Evolutionary conservation across 2,888 invertebrate species (phyloP).

Genomic region (Maniola hyperantus): DNA sequence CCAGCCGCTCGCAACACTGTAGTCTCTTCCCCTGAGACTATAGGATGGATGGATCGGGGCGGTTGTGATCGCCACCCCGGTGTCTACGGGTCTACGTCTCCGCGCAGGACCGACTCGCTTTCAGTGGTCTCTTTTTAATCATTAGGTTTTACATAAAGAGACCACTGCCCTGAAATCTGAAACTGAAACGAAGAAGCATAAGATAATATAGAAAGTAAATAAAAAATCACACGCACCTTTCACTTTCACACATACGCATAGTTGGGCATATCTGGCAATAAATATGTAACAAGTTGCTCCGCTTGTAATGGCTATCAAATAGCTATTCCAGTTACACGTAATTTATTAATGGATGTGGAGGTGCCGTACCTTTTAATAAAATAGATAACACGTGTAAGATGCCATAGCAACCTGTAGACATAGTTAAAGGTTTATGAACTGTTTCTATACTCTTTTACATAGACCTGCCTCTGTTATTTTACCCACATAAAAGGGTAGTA

Average conservation of each 20-base stretch:
- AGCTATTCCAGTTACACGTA: slow-evolving; percentile 40
- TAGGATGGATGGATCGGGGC: too few relatives aligned
- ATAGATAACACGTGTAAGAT: slow-evolving; percentile 4
- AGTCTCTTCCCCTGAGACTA: too few relatives aligned
- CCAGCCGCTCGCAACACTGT: too few relatives aligned
- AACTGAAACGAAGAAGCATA: background rate
- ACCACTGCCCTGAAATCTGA: too few relatives aligned
- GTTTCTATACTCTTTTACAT: too few relatives aligned
- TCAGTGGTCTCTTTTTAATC: too few relatives aligned
- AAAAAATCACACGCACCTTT: slow-evolving; percentile 22
- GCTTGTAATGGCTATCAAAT: slow-evolving; percentile 42
- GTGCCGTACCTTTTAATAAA: slow-evolving; percentile 12
- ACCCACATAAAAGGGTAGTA: too few relatives aligned
- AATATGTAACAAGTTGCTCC: slow-evolving; percentile 35
- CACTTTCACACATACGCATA: slow-evolving; percentile 20
- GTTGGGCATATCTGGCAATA: slow-evolving; percentile 21
- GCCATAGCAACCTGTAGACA: background rate
- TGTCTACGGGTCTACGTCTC: too few relatives aligned
- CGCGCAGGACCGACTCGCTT: too few relatives aligned
- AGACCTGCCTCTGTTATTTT: too few relatives aligned
- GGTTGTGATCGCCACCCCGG: too few relatives aligned
- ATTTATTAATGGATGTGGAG: slow-evolving; percentile 35
- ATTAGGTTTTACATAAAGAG: too few relatives aligned
- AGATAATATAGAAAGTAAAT: slow-evolving; percentile 6
- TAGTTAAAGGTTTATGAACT: background rate